phyloP scores from a whole-genome alignment of 2,888 invertebrate species.

The Lysandra coridon region DNA sequence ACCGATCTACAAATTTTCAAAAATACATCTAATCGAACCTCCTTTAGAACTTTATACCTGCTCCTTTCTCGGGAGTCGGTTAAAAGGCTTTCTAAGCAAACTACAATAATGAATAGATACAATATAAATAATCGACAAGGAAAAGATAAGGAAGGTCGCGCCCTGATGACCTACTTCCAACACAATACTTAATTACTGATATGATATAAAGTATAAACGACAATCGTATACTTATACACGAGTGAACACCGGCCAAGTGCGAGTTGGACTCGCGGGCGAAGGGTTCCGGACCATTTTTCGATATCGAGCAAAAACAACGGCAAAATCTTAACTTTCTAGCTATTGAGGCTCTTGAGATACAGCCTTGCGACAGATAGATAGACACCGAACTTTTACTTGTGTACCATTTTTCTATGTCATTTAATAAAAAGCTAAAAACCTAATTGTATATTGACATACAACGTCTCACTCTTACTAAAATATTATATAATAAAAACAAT shows the following conservation, averaged over 20 bases:
- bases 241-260: not conserved
- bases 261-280: not conserved
- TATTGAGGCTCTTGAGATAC: too few relatives aligned
- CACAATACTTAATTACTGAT: not conserved
- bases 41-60: too few relatives aligned
- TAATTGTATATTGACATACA: too few relatives aligned
- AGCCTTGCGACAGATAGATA: too few relatives aligned
- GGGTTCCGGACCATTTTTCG: not conserved
- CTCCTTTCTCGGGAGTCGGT: not conserved
- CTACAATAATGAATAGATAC: not conserved
- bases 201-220: not conserved
- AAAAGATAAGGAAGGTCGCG: slow-evolving; percentile 20
- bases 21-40: too few relatives aligned
- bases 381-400: too few relatives aligned
- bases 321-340: not conserved
- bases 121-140: not conserved
- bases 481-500: too few relatives aligned
- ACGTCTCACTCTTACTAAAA: too few relatives aligned
- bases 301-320: not conserved
- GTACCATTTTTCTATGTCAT: too few relatives aligned
- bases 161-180: slow-evolving; percentile 17
- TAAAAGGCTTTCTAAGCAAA: not conserved
- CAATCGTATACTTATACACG: not conserved
- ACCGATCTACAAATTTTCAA: too few relatives aligned
- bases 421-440: too few relatives aligned